Conservation (phyloP, 2,888 invertebrate genomes). For the Tortricodes alternella region DNA sequence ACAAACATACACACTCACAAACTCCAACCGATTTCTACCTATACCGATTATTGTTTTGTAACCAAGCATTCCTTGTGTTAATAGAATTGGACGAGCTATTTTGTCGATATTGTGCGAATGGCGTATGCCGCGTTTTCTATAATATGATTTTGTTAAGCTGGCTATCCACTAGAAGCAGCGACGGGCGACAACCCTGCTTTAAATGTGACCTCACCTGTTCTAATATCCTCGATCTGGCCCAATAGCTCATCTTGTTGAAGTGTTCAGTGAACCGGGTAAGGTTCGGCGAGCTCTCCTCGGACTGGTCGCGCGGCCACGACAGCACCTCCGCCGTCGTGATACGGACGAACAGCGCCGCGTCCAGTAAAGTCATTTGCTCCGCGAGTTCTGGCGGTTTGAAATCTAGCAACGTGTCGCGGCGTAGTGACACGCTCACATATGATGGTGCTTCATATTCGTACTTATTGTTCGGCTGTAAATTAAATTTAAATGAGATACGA, state of each 20-base stretch:
- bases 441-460: slow-evolving; percentile 74
- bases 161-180: too few relatives aligned
- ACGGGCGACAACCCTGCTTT: too few relatives aligned
- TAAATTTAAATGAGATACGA: neutral
- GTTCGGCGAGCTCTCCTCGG: slow-evolving; percentile 98
- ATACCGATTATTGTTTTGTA: too few relatives aligned
- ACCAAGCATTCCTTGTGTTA: too few relatives aligned
- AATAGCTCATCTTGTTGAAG: slow-evolving; percentile 99
- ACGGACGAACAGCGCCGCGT: slow-evolving; percentile 96
- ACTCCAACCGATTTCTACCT: too few relatives aligned
- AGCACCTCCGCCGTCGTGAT: slow-evolving; percentile 98
- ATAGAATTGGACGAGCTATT: too few relatives aligned
- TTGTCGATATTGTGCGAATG: too few relatives aligned
- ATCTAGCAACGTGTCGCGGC: slow-evolving; percentile 88
- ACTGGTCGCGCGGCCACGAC: slow-evolving; percentile 98
- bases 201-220: slow-evolving; percentile 83
- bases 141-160: too few relatives aligned
- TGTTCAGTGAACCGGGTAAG: slow-evolving; percentile 98
- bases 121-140: too few relatives aligned
- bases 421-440: slow-evolving; percentile 68
- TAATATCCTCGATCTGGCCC: slow-evolving; percentile 97
- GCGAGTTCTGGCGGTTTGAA: slow-evolving; percentile 98
- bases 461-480: slow-evolving; percentile 59
- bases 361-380: slow-evolving; percentile 98
- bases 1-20: too few relatives aligned